Evolutionary conservation across 2,888 invertebrate species (phyloP).

Genomic region (Cosmorhoe ocellata): DNA sequence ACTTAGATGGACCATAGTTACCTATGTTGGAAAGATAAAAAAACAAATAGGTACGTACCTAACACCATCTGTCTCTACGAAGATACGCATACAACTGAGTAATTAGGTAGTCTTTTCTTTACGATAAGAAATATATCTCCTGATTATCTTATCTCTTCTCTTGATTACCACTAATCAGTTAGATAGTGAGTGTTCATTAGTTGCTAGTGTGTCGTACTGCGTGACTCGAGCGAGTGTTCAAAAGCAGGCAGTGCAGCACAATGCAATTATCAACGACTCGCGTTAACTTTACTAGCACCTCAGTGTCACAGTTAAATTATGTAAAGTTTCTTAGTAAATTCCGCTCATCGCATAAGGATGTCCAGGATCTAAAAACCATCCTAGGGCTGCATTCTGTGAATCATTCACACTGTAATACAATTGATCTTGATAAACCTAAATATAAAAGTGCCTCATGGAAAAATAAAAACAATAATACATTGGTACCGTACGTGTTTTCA

Average conservation of each 20-base stretch:
- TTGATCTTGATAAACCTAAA: constrained; percentile 21
- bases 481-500: constrained; percentile 44
- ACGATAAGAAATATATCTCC: neutral
- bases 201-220: constrained; percentile 44
- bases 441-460: constrained; percentile 33
- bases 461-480: constrained; percentile 5
- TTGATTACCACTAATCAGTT: too few species aligned
- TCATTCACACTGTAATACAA: constrained; percentile 41
- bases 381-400: constrained; percentile 66
- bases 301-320: constrained; percentile 70
- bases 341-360: constrained; percentile 55
- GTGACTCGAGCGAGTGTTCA: constrained; percentile 41
- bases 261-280: constrained; percentile 71
- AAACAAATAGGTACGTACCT: too few species aligned
- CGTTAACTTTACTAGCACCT: constrained; percentile 65
- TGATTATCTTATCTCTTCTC: constrained; percentile 65
- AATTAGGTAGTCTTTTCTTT: too few species aligned
- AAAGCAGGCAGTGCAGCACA: constrained; percentile 40
- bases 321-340: constrained; percentile 65
- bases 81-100: neutral
- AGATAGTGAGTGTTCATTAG: constrained; percentile 46
- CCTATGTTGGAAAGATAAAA: too few species aligned
- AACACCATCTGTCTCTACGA: neutral
- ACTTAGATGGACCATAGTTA: too few species aligned
- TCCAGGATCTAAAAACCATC: constrained; percentile 67